A percentile compares a stretch with the other conserved stretches of the same genome.
phyloP scores from a whole-genome alignment of 2,888 invertebrate species.

The Camptogramma bilineatum region DNA sequence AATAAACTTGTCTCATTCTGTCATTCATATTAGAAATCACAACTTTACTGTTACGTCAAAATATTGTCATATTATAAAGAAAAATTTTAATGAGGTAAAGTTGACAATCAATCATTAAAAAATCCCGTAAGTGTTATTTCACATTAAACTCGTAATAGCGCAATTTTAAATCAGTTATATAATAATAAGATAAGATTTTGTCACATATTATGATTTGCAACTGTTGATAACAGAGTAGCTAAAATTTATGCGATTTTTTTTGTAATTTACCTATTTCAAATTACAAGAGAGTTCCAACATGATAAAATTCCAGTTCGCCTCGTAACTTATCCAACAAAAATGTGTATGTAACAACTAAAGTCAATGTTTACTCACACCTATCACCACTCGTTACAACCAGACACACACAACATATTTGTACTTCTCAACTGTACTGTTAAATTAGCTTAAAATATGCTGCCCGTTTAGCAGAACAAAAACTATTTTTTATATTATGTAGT shows the following conservation, averaged over 20 bases:
- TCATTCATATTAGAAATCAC: not conserved
- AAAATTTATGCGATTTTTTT: too few species aligned
- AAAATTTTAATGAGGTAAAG: not conserved
- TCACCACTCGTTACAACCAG: slow-evolving; percentile 8
- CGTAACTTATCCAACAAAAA: too few species aligned
- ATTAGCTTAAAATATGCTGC: slow-evolving; percentile 10
- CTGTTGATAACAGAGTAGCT: too few species aligned
- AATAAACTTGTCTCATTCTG: not conserved
- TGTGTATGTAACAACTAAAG: not conserved
- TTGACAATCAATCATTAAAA: not conserved
- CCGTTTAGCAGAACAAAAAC: not conserved
- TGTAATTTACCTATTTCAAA: too few species aligned
- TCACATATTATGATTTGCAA: too few species aligned
- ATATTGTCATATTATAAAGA: not conserved
- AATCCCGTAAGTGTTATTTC: too few species aligned
- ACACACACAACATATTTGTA: slow-evolving; percentile 13
- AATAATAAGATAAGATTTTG: too few species aligned
- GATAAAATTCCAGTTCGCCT: too few species aligned
- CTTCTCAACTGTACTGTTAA: slow-evolving; percentile 22
- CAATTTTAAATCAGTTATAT: too few species aligned
- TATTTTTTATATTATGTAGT: not conserved
- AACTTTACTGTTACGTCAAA: not conserved
- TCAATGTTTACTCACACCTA: not conserved
- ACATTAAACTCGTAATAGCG: too few species aligned
- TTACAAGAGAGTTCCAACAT: too few species aligned